Percentiles rank a stretch among this genome's conserved stretches.
Conservation (phyloP, 2,888 invertebrate genomes). For the Lumbricus terrestris region DNA sequence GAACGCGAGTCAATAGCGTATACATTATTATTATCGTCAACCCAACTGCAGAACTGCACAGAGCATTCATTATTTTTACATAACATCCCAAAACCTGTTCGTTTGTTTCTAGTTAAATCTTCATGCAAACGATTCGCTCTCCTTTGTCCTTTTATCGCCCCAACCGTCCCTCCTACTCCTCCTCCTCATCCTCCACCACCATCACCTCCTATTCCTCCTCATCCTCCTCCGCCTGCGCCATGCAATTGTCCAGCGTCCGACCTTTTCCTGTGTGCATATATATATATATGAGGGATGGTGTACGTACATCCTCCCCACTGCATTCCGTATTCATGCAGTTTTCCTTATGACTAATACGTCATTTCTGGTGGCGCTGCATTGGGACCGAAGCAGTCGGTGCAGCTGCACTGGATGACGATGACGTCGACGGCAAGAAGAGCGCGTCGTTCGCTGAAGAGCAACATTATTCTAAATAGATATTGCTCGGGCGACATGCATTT, state of each 20-base stretch:
- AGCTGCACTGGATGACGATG: neutral
- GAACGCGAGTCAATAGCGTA: too few species aligned
- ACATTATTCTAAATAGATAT: neutral
- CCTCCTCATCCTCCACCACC: too few species aligned
- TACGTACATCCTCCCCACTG: too few species aligned
- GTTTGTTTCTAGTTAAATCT: neutral
- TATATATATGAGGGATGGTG: too few species aligned
- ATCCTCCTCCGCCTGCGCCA: too few species aligned
- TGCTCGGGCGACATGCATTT: neutral
- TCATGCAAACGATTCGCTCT: neutral
- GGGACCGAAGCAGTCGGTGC: neutral
- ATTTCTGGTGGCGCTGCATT: neutral
- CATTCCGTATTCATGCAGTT: constrained; percentile 13
- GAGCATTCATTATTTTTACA: neutral
- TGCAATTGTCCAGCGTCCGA: too few species aligned
- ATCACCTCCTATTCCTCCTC: too few species aligned
- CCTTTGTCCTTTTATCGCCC: neutral
- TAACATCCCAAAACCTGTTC: neutral
- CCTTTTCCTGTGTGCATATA: too few species aligned
- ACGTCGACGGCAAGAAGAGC: neutral
- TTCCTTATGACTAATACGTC: constrained; percentile 9
- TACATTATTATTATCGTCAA: neutral
- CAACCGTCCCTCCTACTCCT: neutral
- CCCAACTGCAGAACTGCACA: neutral
- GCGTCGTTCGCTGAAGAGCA: neutral